phyloP scores from a whole-genome alignment of 2,888 invertebrate genomes.

The Frankliniella intonsa region DNA sequence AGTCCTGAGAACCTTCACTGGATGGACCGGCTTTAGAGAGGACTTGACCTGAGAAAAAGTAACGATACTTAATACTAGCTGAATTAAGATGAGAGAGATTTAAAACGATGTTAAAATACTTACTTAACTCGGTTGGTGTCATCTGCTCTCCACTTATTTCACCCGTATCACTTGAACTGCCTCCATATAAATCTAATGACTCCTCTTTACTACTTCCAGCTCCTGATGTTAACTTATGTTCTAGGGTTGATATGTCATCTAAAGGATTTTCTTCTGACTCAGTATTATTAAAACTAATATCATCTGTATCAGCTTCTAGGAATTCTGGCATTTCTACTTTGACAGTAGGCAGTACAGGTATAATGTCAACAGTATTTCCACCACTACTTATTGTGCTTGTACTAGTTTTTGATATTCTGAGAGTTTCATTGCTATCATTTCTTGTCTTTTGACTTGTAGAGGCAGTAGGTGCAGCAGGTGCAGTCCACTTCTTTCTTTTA shows the following conservation, averaged over 20 bases:
- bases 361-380: slow-evolving; percentile 47
- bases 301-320: slow-evolving; percentile 47
- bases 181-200: slow-evolving; percentile 10
- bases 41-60: slow-evolving; percentile 44
- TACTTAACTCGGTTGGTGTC: background rate
- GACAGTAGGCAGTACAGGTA: slow-evolving; percentile 50
- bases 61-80: background rate
- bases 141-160: background rate
- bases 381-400: slow-evolving; percentile 43
- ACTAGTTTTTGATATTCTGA: slow-evolving; percentile 36
- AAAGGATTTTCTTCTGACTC: slow-evolving; percentile 46
- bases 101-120: background rate
- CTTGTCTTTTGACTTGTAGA: slow-evolving; percentile 40
- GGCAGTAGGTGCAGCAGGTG: slow-evolving; percentile 43
- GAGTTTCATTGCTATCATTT: slow-evolving; percentile 38
- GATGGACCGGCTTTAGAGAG: slow-evolving; percentile 48
- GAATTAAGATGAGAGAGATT: background rate
- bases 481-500: slow-evolving; percentile 42
- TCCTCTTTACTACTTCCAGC: slow-evolving; percentile 20
- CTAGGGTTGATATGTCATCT: slow-evolving; percentile 43
- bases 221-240: slow-evolving; percentile 36
- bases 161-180: background rate
- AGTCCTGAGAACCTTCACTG: slow-evolving; percentile 46
- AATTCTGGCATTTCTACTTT: slow-evolving; percentile 57
- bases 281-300: slow-evolving; percentile 39